Conservation (phyloP, 2,113 vertebrate genomes). For the Vidua chalybeata region DNA sequence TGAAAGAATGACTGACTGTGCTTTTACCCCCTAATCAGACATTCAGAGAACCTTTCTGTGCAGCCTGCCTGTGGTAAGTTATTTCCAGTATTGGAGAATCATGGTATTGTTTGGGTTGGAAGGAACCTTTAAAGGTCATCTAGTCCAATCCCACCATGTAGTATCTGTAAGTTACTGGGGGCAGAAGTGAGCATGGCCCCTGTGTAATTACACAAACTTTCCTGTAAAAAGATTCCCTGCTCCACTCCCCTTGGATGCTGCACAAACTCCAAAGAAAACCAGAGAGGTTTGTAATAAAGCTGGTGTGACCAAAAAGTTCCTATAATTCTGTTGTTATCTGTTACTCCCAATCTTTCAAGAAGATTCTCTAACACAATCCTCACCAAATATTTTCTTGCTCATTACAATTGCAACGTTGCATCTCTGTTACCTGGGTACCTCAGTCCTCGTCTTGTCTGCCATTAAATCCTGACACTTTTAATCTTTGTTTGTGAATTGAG, state of each 20-base stretch:
- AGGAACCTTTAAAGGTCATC: neutral
- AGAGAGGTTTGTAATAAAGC: neutral
- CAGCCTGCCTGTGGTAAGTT: neutral
- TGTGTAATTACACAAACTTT: neutral
- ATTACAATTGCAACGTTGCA: rapidly evolving
- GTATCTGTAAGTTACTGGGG: neutral
- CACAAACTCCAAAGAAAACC: neutral
- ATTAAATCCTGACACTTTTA: neutral
- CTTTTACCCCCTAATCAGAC: neutral
- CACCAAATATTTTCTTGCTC: neutral
- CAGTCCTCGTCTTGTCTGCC: neutral
- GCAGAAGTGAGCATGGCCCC: neutral
- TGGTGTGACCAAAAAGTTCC: neutral
- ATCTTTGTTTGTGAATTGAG: neutral
- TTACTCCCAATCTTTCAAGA: neutral
- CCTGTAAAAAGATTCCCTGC: neutral
- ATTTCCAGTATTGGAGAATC: neutral
- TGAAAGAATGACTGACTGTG: neutral
- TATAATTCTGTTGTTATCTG: neutral
- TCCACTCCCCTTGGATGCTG: neutral
- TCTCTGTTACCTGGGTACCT: neutral
- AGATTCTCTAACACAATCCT: neutral
- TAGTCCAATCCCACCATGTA: neutral
- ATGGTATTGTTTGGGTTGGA: neutral
- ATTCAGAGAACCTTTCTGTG: neutral